phyloP scores from a whole-genome alignment of 2,797 vertebrate genomes.

The Brotula barbata region DNA sequence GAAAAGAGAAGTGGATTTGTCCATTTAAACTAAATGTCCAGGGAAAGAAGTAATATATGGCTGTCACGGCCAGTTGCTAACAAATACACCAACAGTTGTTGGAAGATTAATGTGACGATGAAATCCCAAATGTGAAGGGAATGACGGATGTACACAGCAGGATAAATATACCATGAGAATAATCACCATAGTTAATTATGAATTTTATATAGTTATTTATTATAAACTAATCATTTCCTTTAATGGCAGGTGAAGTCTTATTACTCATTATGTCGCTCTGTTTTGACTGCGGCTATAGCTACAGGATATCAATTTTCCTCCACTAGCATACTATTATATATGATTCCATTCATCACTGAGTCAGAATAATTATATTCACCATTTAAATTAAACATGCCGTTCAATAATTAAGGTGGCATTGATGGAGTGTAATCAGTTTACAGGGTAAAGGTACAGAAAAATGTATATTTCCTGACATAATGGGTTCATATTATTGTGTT shows the following conservation, averaged over 20 bases:
- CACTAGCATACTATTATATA: background rate
- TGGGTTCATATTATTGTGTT: background rate
- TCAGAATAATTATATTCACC: background rate
- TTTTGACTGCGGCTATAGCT: slow-evolving; percentile 11
- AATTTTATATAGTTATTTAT: no score
- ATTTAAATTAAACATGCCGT: slow-evolving; percentile 1
- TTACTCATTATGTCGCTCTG: background rate
- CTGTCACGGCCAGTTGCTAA: slow-evolving; percentile 14
- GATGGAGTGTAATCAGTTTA: slow-evolving; percentile 6
- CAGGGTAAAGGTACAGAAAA: background rate
- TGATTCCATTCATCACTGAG: background rate
- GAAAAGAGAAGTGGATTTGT: slow-evolving; percentile 13
- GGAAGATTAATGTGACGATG: background rate
- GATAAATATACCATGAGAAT: background rate
- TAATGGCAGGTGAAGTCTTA: slow-evolving; percentile 9
- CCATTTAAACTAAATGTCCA: slow-evolving; percentile 24
- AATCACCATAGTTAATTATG: slow-evolving; percentile 3
- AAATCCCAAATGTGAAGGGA: background rate
- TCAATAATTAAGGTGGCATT: background rate
- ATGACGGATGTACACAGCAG: slow-evolving; percentile 4
- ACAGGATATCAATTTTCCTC: background rate
- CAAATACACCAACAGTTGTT: background rate
- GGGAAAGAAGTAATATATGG: slow-evolving; percentile 8
- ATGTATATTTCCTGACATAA: slow-evolving; percentile 1
- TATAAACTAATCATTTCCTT: background rate